Percentiles rank a stretch among this genome's conserved stretches.
These are phyloP conservation scores for Calycopis cecrops DNA, from an alignment of 1,140 invertebrate species.

Conservation along the genomic window DNA sequence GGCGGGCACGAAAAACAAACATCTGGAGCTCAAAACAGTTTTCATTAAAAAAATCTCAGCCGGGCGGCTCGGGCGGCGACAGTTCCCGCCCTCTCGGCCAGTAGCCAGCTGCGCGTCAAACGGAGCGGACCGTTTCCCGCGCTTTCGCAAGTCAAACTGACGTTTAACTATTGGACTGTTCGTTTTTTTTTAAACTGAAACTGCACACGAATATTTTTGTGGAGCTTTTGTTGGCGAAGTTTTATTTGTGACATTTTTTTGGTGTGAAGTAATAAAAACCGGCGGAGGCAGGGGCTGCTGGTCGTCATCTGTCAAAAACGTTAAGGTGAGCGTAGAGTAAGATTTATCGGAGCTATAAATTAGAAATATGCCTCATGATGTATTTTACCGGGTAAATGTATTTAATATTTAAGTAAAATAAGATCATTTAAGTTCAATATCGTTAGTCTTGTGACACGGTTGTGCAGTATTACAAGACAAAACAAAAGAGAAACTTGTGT, in stretches of 20 bases:
- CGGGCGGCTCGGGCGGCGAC: conserved; percentile 22
- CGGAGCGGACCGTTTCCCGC: conserved; percentile 28
- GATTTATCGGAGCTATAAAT: conserved; percentile 28
- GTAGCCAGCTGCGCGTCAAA: conserved; percentile 25
- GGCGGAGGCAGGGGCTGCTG: conserved; percentile 24
- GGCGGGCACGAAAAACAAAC: conserved; percentile 31
- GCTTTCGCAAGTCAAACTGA: conserved; percentile 18
- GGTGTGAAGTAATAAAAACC: not conserved
- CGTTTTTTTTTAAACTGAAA: conserved; percentile 23
- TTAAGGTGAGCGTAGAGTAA: conserved; percentile 39
- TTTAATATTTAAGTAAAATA: no score
- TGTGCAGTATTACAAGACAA: no score
- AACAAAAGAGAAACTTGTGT: no score
- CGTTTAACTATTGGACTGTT: conserved; percentile 12
- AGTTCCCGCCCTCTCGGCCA: conserved; percentile 37
- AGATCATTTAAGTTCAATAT: no score
- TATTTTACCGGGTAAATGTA: not conserved
- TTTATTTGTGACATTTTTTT: conserved; percentile 13
- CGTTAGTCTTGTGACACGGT: no score
- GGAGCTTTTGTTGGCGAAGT: not conserved
- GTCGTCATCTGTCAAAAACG: conserved; percentile 49
- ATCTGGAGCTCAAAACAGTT: conserved; percentile 23
- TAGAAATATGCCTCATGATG: conserved; percentile 2
- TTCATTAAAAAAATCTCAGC: conserved; percentile 31
- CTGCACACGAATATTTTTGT: not conserved